These are phyloP conservation scores for Falco peregrinus DNA, from an alignment of 2,797 vertebrate genomes.

Conservation along the genomic window DNA sequence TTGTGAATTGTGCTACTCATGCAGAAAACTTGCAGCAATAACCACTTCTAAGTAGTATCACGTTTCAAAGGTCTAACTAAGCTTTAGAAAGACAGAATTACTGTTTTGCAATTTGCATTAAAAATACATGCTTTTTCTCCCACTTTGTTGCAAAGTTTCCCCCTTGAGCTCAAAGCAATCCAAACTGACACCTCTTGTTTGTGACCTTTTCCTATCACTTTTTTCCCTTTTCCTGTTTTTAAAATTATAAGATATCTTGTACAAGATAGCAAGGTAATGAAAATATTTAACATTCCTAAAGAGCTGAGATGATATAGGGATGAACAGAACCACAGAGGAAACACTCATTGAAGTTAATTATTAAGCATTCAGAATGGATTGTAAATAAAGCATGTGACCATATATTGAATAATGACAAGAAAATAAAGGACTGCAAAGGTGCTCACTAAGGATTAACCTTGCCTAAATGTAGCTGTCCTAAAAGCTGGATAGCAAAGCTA, in stretches of 20 bases:
- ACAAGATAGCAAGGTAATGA: neutral
- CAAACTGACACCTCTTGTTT: neutral
- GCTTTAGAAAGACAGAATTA: neutral
- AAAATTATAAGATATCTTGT: neutral
- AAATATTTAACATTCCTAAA: neutral
- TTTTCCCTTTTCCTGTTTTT: neutral
- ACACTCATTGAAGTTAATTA: neutral
- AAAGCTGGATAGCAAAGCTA: neutral
- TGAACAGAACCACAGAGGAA: neutral
- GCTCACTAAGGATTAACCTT: neutral
- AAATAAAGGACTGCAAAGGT: neutral
- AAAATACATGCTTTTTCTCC: neutral
- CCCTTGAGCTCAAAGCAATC: neutral
- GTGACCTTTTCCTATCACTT: neutral
- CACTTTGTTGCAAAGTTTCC: neutral
- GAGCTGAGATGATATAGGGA: neutral
- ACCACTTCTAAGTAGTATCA: neutral
- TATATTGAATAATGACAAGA: neutral
- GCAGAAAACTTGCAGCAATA: neutral
- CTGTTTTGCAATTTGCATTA: neutral
- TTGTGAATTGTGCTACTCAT: neutral
- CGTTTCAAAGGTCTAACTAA: constrained; percentile 1
- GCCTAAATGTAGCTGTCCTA: neutral
- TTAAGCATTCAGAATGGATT: neutral
- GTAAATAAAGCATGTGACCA: neutral